Evolutionary conservation across 2,113 vertebrate species (phyloP), one percentile per base, ranked within the genome.

Genomic region (Turnix velox): DNA sequence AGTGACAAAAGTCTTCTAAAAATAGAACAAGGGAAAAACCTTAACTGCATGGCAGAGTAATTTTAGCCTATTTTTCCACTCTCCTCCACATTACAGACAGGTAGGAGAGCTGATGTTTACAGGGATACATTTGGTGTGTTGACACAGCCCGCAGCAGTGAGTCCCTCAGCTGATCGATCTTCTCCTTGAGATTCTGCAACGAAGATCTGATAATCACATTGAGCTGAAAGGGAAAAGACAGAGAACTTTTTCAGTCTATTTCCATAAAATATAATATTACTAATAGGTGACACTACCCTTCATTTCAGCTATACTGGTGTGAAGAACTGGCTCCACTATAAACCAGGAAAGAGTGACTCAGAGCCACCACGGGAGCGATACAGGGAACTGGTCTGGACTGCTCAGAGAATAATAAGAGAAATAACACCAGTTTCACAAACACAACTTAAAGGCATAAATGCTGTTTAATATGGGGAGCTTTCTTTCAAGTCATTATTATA

Each of bases 171-270:
- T 98, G 98, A 85, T 97, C 91, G 2, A 99, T 99, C 95, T 98
- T 99, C 96, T 99, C 99, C 69, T 98, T 97, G 59, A 99, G 98
- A 77, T 97, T 99, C 97, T 99, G 99, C 95, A 99, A 91, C 1
- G 97, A 98, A 2, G 98, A 95, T 85, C 98, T 97, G 74, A 99
- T 97, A 7, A 98, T 95, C 98, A 99, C 98, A n/a, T 98, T 99
- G 27, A 99, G 96, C 99, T 99, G 97, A 45, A 88, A 67, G 78
- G 42, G 84, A 87, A 97, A 67, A 95, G 62, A 96, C 14, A 74
- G 0, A 13, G 4, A 45, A 9, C 18, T 19, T 8, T 25, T 51
- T 19, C 5, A 7, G 11, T 12, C 15, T 4, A 16, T 5, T 3
- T 25, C 7, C 19, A 40, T 0, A 28, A 33, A 23, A 62, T 40